Conservation (phyloP, 2,113 vertebrate species). For the Eulemur rufifrons region DNA sequence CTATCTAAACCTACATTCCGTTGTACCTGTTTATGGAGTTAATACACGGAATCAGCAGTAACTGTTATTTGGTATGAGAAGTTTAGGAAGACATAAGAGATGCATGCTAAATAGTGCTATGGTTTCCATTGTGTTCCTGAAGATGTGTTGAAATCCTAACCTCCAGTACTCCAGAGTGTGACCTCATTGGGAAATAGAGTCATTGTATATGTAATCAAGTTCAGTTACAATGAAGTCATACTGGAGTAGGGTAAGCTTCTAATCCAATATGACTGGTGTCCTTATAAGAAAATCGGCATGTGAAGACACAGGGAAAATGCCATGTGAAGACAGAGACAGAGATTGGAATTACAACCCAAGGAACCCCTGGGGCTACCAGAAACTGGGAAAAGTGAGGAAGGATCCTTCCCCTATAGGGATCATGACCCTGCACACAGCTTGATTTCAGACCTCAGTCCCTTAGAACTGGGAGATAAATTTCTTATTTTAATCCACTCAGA, state of each 20-base stretch:
- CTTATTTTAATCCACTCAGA: neutral
- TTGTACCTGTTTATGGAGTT: neutral
- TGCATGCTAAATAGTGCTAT: neutral
- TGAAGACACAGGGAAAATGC: neutral
- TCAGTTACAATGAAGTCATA: neutral
- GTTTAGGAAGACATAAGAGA: neutral
- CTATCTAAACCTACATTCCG: neutral
- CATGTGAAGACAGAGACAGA: neutral
- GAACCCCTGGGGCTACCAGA: neutral
- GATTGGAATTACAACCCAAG: neutral
- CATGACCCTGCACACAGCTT: neutral
- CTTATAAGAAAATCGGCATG: neutral
- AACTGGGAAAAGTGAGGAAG: neutral
- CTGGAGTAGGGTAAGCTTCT: neutral
- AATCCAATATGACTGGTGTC: neutral
- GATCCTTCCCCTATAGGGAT: neutral
- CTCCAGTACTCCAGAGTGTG: neutral
- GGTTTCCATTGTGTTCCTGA: neutral
- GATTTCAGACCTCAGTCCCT: neutral
- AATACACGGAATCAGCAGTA: neutral
- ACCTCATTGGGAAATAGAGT: neutral
- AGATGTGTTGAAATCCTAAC: neutral
- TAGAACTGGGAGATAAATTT: neutral
- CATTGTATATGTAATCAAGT: neutral
- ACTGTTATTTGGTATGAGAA: neutral